phyloP scores from a whole-genome alignment of 2,888 invertebrate genomes.

The Rotaria sp. region DNA sequence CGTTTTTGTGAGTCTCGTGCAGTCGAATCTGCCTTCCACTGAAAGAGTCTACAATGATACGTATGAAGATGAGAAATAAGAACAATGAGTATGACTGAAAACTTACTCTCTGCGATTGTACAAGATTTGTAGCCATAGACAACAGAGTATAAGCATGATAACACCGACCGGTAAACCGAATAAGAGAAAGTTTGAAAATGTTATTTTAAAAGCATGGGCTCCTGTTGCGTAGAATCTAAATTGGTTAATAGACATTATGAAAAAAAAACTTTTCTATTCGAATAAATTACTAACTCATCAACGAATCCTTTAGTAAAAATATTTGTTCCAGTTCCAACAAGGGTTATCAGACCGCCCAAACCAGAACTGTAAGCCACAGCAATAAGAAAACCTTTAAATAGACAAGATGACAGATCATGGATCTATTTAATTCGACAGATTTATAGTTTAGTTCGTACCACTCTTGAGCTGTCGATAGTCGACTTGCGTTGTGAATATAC shows the following conservation, averaged over 20 bases:
- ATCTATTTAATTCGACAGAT: background rate
- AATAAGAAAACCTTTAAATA: slow-evolving; percentile 34
- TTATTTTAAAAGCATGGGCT: background rate
- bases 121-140: background rate
- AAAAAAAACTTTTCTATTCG: background rate
- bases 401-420: background rate
- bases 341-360: slow-evolving; percentile 33
- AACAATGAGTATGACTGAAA: too few species aligned
- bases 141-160: background rate
- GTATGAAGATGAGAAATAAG: background rate
- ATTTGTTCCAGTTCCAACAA: slow-evolving; percentile 39
- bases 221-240: background rate
- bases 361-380: slow-evolving; percentile 33
- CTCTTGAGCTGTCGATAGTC: background rate
- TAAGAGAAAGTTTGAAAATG: background rate
- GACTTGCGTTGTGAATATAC: background rate
- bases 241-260: background rate
- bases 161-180: background rate
- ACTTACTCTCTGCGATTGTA: background rate
- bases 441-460: background rate
- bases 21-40: background rate
- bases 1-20: background rate
- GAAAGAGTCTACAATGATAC: background rate
- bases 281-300: slow-evolving; percentile 43
- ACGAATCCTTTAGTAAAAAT: slow-evolving; percentile 38